These are phyloP conservation scores for Holacanthus passer DNA, from an alignment of 2,113 vertebrate species.

Conservation along the genomic window DNA sequence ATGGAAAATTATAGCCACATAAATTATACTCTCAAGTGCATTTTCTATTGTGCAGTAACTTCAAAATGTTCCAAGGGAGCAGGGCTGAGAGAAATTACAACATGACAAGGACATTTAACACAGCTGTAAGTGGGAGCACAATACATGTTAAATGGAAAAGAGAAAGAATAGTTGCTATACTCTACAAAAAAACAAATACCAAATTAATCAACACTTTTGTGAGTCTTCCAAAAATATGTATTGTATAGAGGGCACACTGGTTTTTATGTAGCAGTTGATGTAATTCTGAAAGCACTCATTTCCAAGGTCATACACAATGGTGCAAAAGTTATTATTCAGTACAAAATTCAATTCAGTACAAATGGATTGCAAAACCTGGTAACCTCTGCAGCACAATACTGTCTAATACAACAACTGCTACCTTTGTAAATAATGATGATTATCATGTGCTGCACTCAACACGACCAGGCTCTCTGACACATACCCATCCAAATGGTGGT, in stretches of 20 bases:
- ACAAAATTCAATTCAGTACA: no score
- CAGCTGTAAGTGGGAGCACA: background rate
- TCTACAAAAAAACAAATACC: background rate
- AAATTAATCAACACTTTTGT: background rate
- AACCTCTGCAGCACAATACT: background rate
- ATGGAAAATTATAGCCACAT: background rate
- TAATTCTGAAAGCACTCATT: background rate
- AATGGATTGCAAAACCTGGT: background rate
- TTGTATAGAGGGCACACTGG: background rate
- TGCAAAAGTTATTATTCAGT: background rate
- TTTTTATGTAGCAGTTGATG: background rate
- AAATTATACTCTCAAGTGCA: background rate
- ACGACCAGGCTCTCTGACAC: background rate
- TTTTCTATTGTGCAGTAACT: background rate
- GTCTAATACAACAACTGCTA: background rate
- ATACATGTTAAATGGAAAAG: background rate
- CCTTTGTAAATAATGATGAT: background rate
- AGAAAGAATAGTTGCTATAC: background rate
- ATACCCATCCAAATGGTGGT: background rate
- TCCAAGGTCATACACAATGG: background rate
- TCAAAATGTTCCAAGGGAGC: constrained; percentile 9
- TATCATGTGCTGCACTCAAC: background rate
- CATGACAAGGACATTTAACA: background rate
- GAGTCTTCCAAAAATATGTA: background rate
- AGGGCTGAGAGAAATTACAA: no score